A percentile compares a stretch with the other conserved stretches of the same genome.
phyloP scores from a whole-genome alignment of 2,113 vertebrate species.

The Syrrhaptes paradoxus region DNA sequence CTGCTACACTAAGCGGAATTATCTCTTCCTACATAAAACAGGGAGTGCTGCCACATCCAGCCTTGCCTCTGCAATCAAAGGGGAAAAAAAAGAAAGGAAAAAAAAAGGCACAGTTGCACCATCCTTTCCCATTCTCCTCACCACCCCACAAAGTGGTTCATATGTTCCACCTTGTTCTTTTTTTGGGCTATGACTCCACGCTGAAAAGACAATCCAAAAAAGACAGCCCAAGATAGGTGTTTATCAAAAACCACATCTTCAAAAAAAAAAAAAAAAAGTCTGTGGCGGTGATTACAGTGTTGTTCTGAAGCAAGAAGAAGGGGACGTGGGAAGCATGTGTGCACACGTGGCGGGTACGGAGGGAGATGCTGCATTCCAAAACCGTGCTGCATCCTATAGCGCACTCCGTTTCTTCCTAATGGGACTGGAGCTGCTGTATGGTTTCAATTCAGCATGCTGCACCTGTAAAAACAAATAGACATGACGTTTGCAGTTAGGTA shows the following conservation, averaged over 20 bases:
- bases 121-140: background rate
- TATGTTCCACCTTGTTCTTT: background rate
- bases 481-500: conserved; percentile 85
- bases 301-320: background rate
- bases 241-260: background rate
- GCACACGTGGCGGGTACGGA: fast-evolving
- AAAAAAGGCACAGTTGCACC: background rate
- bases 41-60: background rate
- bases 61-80: background rate
- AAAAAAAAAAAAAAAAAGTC: background rate
- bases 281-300: background rate
- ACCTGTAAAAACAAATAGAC: conserved; percentile 98
- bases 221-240: background rate
- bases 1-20: conserved; percentile 43
- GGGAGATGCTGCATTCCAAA: background rate
- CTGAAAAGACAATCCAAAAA: background rate
- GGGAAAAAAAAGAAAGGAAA: background rate
- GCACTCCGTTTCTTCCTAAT: conserved; percentile 85
- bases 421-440: conserved; percentile 81
- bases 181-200: background rate
- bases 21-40: background rate
- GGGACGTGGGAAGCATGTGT: background rate
- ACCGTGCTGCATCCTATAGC: conserved; percentile 19
- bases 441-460: conserved; percentile 88
- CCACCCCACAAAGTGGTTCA: background rate